These are phyloP conservation scores for Sthenelais limicola DNA, from an alignment of 2,888 invertebrate species.

Conservation along the genomic window DNA sequence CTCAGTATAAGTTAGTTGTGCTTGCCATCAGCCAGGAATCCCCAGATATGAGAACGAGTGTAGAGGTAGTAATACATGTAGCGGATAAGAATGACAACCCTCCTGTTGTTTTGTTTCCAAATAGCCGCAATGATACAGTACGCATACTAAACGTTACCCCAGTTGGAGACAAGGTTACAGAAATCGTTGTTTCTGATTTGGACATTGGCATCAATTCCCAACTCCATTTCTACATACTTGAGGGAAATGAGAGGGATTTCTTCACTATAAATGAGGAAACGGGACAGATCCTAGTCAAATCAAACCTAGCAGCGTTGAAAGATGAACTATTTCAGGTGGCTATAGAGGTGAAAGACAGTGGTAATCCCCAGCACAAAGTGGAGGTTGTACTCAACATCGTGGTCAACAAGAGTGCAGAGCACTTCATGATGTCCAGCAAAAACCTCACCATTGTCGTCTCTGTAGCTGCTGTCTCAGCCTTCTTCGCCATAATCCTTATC, in stretches of 20 bases:
- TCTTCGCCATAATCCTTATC: conserved; percentile 32
- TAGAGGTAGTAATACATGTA: conserved; percentile 42
- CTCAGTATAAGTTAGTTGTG: conserved; percentile 30
- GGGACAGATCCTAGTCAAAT: conserved; percentile 17
- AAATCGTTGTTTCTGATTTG: conserved; percentile 41
- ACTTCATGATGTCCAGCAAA: conserved; percentile 15
- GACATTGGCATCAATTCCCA: conserved; percentile 45
- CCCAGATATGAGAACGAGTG: conserved; percentile 37
- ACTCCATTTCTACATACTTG: conserved; percentile 24
- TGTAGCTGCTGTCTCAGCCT: conserved; percentile 26
- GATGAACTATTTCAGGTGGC: conserved; percentile 34
- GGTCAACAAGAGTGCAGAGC: conserved; percentile 45
- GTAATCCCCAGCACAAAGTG: conserved; percentile 26
- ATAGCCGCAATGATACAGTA: conserved; percentile 41
- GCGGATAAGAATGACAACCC: conserved; percentile 50
- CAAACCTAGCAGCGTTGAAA: not conserved
- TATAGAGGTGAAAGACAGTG: conserved; percentile 27
- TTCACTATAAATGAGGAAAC: conserved; percentile 43
- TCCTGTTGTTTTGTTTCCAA: conserved; percentile 46
- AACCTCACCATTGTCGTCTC: conserved; percentile 40
- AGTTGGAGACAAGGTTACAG: conserved; percentile 34
- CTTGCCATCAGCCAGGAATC: conserved; percentile 33
- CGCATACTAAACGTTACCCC: conserved; percentile 35
- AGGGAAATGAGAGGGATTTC: conserved; percentile 46
- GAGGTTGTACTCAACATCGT: conserved; percentile 38